These are phyloP conservation scores for Idaea aversata DNA, from an alignment of 2,888 invertebrate genomes.

Conservation along the genomic window DNA sequence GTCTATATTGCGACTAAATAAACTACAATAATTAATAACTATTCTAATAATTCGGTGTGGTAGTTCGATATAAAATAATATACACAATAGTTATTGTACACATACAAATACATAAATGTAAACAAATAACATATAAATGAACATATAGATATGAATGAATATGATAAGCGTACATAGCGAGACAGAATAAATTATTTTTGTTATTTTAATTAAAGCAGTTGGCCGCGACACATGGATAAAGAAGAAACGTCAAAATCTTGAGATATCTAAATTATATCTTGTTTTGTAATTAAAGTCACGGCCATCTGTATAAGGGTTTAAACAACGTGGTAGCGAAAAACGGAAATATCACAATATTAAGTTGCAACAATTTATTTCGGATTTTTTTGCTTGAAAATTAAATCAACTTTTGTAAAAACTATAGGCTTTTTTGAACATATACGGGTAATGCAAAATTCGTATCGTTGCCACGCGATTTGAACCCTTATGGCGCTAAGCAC, in stretches of 20 bases:
- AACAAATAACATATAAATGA: neutral
- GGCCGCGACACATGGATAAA: neutral
- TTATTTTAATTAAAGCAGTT: neutral
- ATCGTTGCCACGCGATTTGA: neutral
- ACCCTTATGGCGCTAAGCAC: neutral
- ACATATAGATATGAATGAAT: neutral
- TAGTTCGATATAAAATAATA: neutral
- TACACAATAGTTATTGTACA: neutral
- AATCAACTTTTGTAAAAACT: neutral
- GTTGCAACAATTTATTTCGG: too few species aligned
- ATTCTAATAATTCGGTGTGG: neutral
- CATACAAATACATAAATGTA: neutral
- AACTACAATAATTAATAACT: neutral
- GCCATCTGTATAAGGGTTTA: too few species aligned
- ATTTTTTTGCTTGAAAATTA: too few species aligned
- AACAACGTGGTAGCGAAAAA: too few species aligned
- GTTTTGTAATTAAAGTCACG: too few species aligned
- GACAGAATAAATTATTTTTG: neutral
- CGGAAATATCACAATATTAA: too few species aligned
- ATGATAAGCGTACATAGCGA: neutral
- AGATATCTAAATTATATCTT: too few species aligned
- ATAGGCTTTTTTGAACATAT: neutral
- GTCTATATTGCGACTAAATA: neutral
- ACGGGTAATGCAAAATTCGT: neutral
- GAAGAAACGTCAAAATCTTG: neutral